Conservation (phyloP, 1,140 invertebrate species). For the Drosophila bocki region DNA sequence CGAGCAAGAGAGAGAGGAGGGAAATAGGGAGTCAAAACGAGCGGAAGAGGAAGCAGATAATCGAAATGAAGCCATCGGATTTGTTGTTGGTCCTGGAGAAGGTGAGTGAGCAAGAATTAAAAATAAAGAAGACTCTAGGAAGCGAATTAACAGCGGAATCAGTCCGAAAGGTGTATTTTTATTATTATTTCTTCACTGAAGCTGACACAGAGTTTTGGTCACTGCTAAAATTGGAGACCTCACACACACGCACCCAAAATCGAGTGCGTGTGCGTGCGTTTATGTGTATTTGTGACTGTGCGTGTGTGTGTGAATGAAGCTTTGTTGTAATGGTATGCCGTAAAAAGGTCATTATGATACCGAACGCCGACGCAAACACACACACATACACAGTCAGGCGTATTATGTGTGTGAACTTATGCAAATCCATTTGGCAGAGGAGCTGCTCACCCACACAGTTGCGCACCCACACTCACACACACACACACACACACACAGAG, state of each 20-base stretch:
- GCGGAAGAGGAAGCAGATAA: conserved; percentile 24
- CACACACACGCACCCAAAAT: background rate
- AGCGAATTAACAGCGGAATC: background rate
- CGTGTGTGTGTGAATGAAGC: conserved; percentile 52
- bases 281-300: conserved; percentile 4
- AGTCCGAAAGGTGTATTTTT: conserved; percentile 21
- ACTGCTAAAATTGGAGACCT: conserved; percentile 71
- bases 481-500: conserved; percentile 18
- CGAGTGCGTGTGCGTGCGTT: conserved; percentile 35
- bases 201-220: conserved; percentile 46
- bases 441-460: conserved; percentile 33
- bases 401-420: conserved; percentile 64
- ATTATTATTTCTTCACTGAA: conserved; percentile 25
- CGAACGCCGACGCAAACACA: conserved; percentile 56
- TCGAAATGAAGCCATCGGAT: conserved; percentile 81
- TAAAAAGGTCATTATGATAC: conserved; percentile 77
- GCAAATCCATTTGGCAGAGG: conserved; percentile 75
- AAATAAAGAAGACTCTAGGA: conserved; percentile 3
- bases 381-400: conserved; percentile 3
- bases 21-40: background rate
- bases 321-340: conserved; percentile 66
- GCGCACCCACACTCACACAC: conserved; percentile 18
- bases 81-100: conserved; percentile 80
- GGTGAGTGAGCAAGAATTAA: conserved; percentile 56
- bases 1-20: background rate